These are phyloP conservation scores for Silurus meridionalis DNA, from an alignment of 2,113 vertebrate genomes.

Conservation along the genomic window DNA sequence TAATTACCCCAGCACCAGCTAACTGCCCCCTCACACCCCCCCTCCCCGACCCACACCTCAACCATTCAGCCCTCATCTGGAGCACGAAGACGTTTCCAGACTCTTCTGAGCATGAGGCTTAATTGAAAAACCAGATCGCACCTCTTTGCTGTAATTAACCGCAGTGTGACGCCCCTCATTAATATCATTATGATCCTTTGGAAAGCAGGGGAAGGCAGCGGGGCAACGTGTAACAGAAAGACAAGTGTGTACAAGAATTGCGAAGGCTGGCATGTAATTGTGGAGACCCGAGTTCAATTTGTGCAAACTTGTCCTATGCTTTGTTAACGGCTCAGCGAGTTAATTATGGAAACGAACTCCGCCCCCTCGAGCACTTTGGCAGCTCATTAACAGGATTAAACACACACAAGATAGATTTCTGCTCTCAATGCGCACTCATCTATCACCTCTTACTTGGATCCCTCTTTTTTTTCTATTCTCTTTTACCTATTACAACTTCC, in stretches of 20 bases:
- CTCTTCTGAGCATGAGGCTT: conserved; percentile 80
- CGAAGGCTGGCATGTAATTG: not conserved
- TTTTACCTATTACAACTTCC: not conserved
- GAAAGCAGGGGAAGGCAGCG: conserved; percentile 53
- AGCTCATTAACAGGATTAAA: conserved; percentile 96
- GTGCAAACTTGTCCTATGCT: conserved; percentile 90
- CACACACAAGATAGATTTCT: conserved; percentile 74
- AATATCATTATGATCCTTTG: conserved; percentile 60
- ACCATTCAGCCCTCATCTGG: conserved; percentile 53
- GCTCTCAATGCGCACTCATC: not conserved
- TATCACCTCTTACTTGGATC: not conserved
- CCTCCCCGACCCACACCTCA: conserved; percentile 37
- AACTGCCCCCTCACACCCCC: conserved; percentile 35
- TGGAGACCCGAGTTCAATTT: conserved; percentile 79
- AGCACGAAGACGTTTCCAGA: conserved; percentile 81
- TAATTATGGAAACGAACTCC: conserved; percentile 98
- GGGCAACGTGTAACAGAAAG: not conserved
- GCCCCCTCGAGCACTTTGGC: conserved; percentile 89
- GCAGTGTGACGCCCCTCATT: conserved; percentile 76
- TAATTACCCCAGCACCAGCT: conserved; percentile 84
- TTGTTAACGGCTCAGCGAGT: conserved; percentile 98
- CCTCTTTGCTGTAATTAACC: conserved; percentile 83
- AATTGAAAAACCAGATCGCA: conserved; percentile 94
- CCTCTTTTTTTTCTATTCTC: not conserved
- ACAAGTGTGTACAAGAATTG: conserved; percentile 10